phyloP scores from a whole-genome alignment of 2,888 invertebrate species.

The Schizotus pectinicornis region DNA sequence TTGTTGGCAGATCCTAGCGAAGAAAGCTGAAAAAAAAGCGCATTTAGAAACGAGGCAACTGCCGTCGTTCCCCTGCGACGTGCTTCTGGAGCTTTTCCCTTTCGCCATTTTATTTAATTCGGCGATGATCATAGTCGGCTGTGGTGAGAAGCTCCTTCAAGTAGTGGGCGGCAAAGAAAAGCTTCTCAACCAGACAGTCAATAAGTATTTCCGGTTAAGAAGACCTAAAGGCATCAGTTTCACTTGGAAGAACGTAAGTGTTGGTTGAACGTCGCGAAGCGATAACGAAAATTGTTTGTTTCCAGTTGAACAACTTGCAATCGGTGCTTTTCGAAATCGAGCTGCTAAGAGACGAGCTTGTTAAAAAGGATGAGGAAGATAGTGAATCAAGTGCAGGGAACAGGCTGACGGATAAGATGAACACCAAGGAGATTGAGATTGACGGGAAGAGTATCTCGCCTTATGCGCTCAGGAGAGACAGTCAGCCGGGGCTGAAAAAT shows the following conservation, averaged over 20 bases:
- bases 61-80: slow-evolving; percentile 70
- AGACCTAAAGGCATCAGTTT: slow-evolving; percentile 82
- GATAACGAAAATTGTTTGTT: slow-evolving; percentile 15
- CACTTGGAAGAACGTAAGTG: slow-evolving; percentile 85
- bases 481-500: slow-evolving; percentile 68
- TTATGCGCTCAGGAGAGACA: slow-evolving; percentile 52
- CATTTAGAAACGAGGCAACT: slow-evolving; percentile 55
- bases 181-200: slow-evolving; percentile 71
- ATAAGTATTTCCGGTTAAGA: slow-evolving; percentile 76
- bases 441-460: slow-evolving; percentile 53
- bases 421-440: slow-evolving; percentile 44
- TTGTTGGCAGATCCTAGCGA: slow-evolving; percentile 44
- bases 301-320: slow-evolving; percentile 77
- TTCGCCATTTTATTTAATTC: slow-evolving; percentile 83
- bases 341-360: slow-evolving; percentile 62
- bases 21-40: slow-evolving; percentile 47
- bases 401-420: slow-evolving; percentile 31
- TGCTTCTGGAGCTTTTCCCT: slow-evolving; percentile 83
- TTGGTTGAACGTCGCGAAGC: slow-evolving; percentile 10
- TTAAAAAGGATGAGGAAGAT: slow-evolving; percentile 28
- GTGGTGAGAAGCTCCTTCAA: slow-evolving; percentile 78
- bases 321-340: slow-evolving; percentile 88
- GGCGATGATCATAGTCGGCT: slow-evolving; percentile 76
- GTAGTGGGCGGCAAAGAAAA: slow-evolving; percentile 64
- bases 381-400: slow-evolving; percentile 17